Conservation (phyloP, 2,797 vertebrate genomes). For the Telmatherina bonti region DNA sequence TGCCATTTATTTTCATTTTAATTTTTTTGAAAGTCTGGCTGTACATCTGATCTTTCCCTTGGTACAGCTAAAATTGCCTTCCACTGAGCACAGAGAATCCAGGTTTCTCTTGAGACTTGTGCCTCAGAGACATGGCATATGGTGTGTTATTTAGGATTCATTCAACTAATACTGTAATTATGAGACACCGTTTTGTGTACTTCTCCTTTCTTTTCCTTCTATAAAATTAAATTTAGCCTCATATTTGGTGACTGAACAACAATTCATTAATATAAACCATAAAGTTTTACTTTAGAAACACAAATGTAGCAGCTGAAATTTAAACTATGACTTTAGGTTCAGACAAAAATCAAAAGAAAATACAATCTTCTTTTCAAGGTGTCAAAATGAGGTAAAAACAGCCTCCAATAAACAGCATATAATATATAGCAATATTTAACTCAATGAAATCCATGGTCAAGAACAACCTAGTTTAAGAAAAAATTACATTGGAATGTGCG, state of each 20-base stretch:
- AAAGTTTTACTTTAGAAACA: neutral
- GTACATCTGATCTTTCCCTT: conserved; percentile 34
- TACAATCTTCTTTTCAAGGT: too few relatives aligned
- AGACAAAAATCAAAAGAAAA: neutral
- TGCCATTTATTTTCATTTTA: conserved; percentile 51
- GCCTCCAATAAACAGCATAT: too few relatives aligned
- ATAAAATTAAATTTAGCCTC: conserved; percentile 41
- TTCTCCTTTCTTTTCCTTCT: conserved; percentile 11
- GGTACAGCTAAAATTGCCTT: conserved; percentile 22
- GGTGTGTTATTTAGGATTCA: conserved; percentile 61
- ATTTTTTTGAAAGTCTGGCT: conserved; percentile 34
- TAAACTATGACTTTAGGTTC: neutral
- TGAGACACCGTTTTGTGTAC: conserved; percentile 34
- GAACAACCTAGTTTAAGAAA: too few relatives aligned
- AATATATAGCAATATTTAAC: too few relatives aligned
- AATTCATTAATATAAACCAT: conserved; percentile 5
- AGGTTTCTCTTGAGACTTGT: conserved; percentile 51
- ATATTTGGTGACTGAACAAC: conserved; percentile 48
- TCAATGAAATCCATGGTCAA: too few relatives aligned
- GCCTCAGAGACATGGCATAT: conserved; percentile 42
- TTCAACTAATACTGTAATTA: conserved; percentile 49
- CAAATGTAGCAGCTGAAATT: neutral
- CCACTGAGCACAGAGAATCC: conserved; percentile 27
- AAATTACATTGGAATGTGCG: too few relatives aligned
- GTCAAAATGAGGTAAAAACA: too few relatives aligned